Evolutionary conservation across 2,888 invertebrate genomes (phyloP), one percentile per base, ranked within the genome.

Genomic region (Platycnemis pennipes): DNA sequence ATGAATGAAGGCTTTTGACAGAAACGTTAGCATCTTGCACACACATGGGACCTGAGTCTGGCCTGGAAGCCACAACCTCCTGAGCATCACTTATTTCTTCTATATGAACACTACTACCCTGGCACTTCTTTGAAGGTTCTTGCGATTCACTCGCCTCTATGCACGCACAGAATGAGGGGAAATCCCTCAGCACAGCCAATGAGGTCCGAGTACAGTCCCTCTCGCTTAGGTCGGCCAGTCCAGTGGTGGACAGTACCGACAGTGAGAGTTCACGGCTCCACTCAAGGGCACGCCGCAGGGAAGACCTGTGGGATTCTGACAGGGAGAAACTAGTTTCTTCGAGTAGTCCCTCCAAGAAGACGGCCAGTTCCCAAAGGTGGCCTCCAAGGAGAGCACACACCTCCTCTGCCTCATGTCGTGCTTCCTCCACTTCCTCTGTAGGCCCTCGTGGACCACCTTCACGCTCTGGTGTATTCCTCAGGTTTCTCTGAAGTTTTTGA

Each of bases 311-410:
- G 53, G 94, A 86, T 31, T 95, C 94, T 19, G 95, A 95, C 77
- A 95, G 94, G 45, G 95, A 95, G 44, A 95, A 95, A n/a, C 95
- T 95, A 42, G 95, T 95, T 94, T 95, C 94, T n/a, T 95, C 94
- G 16, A 96, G 94, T 53, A 96, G 94, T 26, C 95, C 94, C 69
- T 95, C 95, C 86, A 96, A 94, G 94, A 96, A 95, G 94, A 95
- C 95, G 7, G 95, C 95, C 94, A 96, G 94, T 94, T 96, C 95
- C 94, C 95, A 95, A 85, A 96, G 94, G 16, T 95, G 95, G 22
- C 94, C 95, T 37, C 95, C 95, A 2, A 96, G 94, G 63, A 95
- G 94, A 94, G 95, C 95, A 91, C 95, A 95, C 13, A 95, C 95
- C 45, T 95, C 94, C 91, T 95, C 94, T 69, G 94, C 94, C 94